Evolutionary conservation across 2,113 vertebrate species (phyloP), one percentile per base, ranked within the genome.

Genomic region (Spea bombifrons): DNA sequence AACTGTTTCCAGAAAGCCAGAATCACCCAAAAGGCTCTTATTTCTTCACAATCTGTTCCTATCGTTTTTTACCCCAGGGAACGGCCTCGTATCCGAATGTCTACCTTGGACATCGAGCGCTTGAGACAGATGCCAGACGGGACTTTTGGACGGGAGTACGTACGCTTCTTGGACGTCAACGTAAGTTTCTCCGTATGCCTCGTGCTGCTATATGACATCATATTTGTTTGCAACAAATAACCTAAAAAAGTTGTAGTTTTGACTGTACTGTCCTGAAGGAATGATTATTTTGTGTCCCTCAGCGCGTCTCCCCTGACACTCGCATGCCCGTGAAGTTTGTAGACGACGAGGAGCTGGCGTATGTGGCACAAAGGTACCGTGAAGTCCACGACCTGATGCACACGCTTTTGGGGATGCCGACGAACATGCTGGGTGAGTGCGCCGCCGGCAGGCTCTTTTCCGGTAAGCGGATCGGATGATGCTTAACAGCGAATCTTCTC

Each of bases 361-460:
- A 97, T 0, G 93, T 99, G 68, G 96, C 98, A 88, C 96, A 95
- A 89, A 86, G 97, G 70, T 99, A 99, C 86, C 89, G 97, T 16
- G 97, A 99, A 50, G 93, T 98, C 3, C 97, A 99, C 0, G 97
- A 99, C 78, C 83, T 99, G 80, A 83, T 99, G 83, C 97, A 99
- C 85, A 98, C 97, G 0, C 86, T 99, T 55, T 91, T 99, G 71
- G 94, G 93, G 8, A 98, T 99, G 96, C 97, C 96, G 43, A 98
- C 94, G 57, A 98, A 95, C 86, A 97, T 99, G 91, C 89, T 98
- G 3, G 97, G 97, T 98, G 84, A 94, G 94, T 83, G 8, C 17
- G 48, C 3, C 0, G 0, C 3, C 17, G 2, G 4, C 12, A 13
- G 6, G 45, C 16, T 7, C 44, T 43, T 6, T 3, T 47, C 13